Evolutionary conservation across 2,797 vertebrate species (phyloP).

Genomic region (Euphonia xanthogaster): DNA sequence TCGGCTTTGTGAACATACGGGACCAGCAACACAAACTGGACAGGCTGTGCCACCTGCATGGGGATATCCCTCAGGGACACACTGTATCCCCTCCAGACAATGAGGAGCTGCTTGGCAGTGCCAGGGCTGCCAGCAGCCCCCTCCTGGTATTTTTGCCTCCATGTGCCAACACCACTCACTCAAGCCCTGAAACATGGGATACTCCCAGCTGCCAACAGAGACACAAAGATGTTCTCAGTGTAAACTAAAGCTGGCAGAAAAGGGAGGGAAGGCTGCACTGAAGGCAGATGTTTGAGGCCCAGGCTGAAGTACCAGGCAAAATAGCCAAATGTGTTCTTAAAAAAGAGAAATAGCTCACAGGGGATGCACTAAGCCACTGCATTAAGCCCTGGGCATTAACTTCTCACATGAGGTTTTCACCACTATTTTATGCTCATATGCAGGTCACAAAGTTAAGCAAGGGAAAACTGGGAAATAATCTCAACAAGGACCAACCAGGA

Average conservation of each 20-base stretch:
- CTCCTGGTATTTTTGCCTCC: neutral
- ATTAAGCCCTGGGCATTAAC: neutral
- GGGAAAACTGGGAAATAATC: neutral
- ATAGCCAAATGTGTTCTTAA: neutral
- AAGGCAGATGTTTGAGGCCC: neutral
- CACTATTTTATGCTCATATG: neutral
- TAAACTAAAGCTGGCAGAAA: neutral
- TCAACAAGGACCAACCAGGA: accelerated
- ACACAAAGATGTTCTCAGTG: neutral
- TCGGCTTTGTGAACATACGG: neutral
- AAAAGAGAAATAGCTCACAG: neutral
- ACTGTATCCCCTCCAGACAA: neutral
- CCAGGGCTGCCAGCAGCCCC: neutral
- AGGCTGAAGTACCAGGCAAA: neutral
- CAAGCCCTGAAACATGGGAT: neutral
- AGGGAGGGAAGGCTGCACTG: neutral
- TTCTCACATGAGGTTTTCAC: neutral
- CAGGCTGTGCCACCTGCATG: neutral
- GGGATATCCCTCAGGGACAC: neutral
- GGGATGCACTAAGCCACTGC: neutral
- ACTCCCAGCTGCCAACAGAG: neutral
- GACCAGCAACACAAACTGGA: neutral
- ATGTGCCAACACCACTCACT: neutral
- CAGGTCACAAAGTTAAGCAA: neutral
- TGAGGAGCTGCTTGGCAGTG: accelerated